Evolutionary conservation across 2,888 invertebrate species (phyloP).

Genomic region (Nomada ruficornis): DNA sequence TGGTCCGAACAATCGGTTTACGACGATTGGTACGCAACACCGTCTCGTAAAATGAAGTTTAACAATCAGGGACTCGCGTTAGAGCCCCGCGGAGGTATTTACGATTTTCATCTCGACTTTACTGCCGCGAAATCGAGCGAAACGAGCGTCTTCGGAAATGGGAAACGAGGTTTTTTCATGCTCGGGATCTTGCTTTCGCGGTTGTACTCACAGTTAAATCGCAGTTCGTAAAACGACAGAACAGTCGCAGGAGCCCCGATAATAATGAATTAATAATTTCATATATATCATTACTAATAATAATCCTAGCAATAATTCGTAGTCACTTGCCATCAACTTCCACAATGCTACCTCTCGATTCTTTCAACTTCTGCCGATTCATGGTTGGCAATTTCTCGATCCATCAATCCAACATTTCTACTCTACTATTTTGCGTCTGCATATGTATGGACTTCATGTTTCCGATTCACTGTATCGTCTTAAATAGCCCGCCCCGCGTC

Average conservation of each 20-base stretch:
- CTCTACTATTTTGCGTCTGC: too few relatives aligned
- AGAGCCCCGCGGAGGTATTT: slow-evolving; percentile 18
- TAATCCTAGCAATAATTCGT: neutral
- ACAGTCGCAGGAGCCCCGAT: too few relatives aligned
- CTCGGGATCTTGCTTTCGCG: neutral
- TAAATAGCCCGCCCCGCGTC: slow-evolving; percentile 23
- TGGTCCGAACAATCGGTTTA: slow-evolving; percentile 17
- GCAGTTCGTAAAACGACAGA: too few relatives aligned
- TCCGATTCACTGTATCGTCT: slow-evolving; percentile 23
- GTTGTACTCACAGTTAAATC: too few relatives aligned
- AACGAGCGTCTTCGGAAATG: neutral
- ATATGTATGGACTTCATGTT: neutral
- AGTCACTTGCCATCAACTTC: slow-evolving; percentile 2
- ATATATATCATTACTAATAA: too few relatives aligned
- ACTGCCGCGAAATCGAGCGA: slow-evolving; percentile 4
- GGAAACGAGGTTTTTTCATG: neutral
- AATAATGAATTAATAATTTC: too few relatives aligned
- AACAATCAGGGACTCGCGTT: slow-evolving; percentile 13
- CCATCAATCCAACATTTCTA: neutral
- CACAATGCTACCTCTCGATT: neutral
- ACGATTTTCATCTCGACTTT: slow-evolving; percentile 37
- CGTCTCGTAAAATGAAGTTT: slow-evolving; percentile 36
- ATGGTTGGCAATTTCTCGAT: neutral
- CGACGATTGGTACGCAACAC: slow-evolving; percentile 2
- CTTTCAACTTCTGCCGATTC: slow-evolving; percentile 1